Evolutionary conservation across 2,113 vertebrate species (phyloP).

Genomic region (Papio anubis): DNA sequence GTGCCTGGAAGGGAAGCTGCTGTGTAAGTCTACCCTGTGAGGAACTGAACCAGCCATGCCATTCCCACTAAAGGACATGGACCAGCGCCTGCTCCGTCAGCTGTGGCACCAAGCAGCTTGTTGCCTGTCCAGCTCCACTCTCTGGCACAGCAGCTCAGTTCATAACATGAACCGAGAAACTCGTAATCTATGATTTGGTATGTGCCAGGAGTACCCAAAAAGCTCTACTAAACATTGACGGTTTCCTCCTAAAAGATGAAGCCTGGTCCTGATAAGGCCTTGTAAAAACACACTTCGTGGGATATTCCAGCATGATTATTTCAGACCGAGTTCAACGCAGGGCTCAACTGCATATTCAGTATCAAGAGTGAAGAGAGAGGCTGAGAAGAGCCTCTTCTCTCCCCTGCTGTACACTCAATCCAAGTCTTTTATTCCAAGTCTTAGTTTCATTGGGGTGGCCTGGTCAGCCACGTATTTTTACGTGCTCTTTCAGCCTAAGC

Average conservation of each 20-base stretch:
- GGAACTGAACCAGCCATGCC: neutral
- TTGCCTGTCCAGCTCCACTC: neutral
- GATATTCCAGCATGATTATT: neutral
- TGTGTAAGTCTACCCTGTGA: neutral
- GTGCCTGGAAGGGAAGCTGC: neutral
- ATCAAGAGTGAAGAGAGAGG: neutral
- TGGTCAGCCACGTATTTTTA: neutral
- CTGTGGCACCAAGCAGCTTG: accelerated
- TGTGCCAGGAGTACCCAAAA: neutral
- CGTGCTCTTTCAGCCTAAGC: neutral
- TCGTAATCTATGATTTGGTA: neutral
- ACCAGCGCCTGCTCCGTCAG: no score
- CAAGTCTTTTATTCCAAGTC: neutral
- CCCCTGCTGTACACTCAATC: neutral
- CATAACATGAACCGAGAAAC: neutral
- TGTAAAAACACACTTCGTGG: neutral
- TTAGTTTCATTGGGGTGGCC: neutral
- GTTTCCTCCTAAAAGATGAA: neutral
- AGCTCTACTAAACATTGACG: neutral
- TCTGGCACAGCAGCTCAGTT: neutral
- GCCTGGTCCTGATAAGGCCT: neutral
- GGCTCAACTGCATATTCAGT: neutral
- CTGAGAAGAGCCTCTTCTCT: neutral
- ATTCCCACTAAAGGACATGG: neutral
- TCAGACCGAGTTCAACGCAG: neutral